Base-by-base conservation (phyloP, 2,113 vertebrate genomes). In the Lipophrys pholis region DNA sequence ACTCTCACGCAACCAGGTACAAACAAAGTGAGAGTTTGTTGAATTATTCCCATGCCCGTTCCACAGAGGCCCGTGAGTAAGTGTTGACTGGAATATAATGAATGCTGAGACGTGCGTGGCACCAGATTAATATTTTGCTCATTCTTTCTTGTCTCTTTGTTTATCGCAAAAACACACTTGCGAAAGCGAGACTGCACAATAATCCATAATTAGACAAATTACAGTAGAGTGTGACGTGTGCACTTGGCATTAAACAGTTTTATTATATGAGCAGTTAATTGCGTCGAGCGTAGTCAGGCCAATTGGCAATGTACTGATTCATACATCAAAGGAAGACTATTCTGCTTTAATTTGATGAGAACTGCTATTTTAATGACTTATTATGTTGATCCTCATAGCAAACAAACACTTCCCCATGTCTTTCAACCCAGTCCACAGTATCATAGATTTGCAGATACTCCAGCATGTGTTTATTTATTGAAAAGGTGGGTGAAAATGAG, bases 171-270 rank as follows among this genome's bases (percentile, higher is more conserved):
- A 11, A 63, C 21, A 65, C 51, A n/a, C 16, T 21, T 14, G 36
- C n/a, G 64, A 39, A 57, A 43, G 53, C 5, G 41, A 54, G 64
- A 66, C 7, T 55, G 64, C 64, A 66, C 17, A 72, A 69, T 80
- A 67, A 69, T 71, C 53, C 57, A 65, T 83, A 71, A 83, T 88
- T 83, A 30, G 76, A 80, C 55, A 81, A 76, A 79, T 81, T 57
- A 54, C 67, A 55, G 57, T 43, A 7, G 16, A 71, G 56, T 17
- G 55, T 57, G 41, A 73, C 35, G 69, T 58, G 54, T 66, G 46
- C 43, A 61, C 63, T 76, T 64, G 62, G 75, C 53, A 63, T 64
- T 79, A 17, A 66, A 74, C 62, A 12, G 57, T 39, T 73, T 71
- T 45, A 48, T 75, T 82, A 46, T 71, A 42, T 56, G 17, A 45